Base-by-base conservation (phyloP, 2,797 vertebrate species). In the Huso huso region DNA sequence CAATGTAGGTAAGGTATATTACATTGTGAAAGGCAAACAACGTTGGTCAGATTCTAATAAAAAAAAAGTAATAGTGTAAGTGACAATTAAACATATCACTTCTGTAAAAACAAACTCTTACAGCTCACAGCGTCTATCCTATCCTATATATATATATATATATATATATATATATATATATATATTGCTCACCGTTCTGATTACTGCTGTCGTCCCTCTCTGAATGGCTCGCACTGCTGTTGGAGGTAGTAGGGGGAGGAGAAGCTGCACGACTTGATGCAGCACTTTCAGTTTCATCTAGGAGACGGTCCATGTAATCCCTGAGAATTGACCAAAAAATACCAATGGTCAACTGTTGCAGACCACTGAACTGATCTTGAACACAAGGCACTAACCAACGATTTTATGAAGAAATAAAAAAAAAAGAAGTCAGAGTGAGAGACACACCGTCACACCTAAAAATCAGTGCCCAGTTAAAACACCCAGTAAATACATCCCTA, bases 261-360 rank as follows among this genome's bases (percentile, higher is more conserved):
- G 92, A 93, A 0, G 92, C 89, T 1, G 94, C 93, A 52, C 92
- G 78, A 64, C 94, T 95, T 70, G 93, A 95, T 0, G 95, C 87
- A 0, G 94, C 89, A 2, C 93, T 97, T 80, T 96, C 96, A 0
- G 92, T 94, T 77, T 97, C 95, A 55, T 95, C 93, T 75, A 96
- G 78, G 72, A 95, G 89, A n/a, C 93, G 89, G 71, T 96, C 95
- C 93, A 96, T 95, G 75, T 96, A 96, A 81, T 97, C 94, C 77
- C 95, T 97, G 74, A 63, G 69, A 52, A 15, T 7, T 11, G 23
- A 37, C 23, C 23, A 37, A 4, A 37, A 37, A 37, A 37, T 37
- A 37, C 23, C 2, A 37, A 37, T 4, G 2, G 2, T 37, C 23
- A 37, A 37, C 23, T 37, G 23, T 37, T 37, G 23, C 23, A 37